Percentiles rank a stretch among this genome's conserved stretches.
These are phyloP conservation scores for Axis porcinus DNA, from an alignment of 2,113 vertebrate genomes.

Conservation along the genomic window DNA sequence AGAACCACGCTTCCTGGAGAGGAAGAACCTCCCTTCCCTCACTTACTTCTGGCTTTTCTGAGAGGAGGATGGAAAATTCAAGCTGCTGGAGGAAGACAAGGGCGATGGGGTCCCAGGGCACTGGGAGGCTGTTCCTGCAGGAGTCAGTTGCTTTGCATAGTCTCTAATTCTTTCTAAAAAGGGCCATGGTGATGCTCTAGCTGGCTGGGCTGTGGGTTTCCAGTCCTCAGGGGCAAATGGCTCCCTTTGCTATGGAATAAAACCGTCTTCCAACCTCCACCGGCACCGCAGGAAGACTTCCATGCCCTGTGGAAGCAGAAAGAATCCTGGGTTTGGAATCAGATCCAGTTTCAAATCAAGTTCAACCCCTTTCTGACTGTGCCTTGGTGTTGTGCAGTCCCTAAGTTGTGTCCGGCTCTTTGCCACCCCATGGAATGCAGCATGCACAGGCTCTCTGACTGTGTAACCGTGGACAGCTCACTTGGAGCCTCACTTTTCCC, in stretches of 20 bases:
- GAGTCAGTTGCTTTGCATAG: background rate
- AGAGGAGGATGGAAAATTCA: background rate
- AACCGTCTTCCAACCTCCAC: background rate
- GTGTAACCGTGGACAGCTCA: background rate
- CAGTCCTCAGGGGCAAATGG: background rate
- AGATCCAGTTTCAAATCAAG: background rate
- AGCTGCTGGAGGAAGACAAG: background rate
- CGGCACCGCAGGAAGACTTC: fast-evolving
- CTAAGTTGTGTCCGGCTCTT: background rate
- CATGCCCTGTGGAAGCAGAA: background rate
- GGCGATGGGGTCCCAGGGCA: background rate
- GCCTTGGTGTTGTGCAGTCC: background rate
- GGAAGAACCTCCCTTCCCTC: background rate
- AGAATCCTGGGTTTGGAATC: background rate
- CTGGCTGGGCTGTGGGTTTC: background rate
- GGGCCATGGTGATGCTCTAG: background rate
- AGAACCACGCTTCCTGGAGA: background rate
- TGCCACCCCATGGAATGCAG: background rate
- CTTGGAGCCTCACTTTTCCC: background rate
- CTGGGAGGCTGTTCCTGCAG: background rate
- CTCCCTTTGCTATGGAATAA: background rate
- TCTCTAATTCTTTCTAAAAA: background rate
- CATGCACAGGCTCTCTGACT: background rate
- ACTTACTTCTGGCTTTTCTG: background rate
- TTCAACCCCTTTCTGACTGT: background rate